phyloP scores from a whole-genome alignment of 2,113 vertebrate species.

The Ciconia maguari region DNA sequence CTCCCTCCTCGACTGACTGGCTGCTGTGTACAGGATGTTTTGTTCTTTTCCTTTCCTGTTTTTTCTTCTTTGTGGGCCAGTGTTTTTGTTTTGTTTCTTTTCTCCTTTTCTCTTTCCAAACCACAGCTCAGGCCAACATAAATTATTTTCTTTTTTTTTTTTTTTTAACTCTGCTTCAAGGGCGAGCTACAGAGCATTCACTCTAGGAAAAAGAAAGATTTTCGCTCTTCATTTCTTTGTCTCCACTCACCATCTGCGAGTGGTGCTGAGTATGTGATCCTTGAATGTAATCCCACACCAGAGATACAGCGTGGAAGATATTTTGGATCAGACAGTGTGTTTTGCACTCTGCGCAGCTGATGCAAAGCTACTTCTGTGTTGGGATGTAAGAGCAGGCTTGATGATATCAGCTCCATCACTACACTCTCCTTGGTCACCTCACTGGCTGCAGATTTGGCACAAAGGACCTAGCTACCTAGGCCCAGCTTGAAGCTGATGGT shows the following conservation, averaged over 20 bases:
- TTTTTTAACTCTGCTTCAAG: neutral
- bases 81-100: constrained; percentile 59
- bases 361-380: neutral
- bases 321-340: neutral
- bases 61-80: constrained; percentile 52
- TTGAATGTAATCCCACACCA: neutral
- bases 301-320: neutral
- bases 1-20: constrained; percentile 39
- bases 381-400: neutral
- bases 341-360: neutral
- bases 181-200: neutral
- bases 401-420: neutral
- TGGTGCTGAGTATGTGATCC: neutral
- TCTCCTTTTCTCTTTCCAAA: constrained; percentile 61
- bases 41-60: constrained; percentile 70
- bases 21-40: constrained; percentile 66
- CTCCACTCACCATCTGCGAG: neutral
- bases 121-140: neutral
- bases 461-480: neutral
- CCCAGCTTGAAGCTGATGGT: neutral
- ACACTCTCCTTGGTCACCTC: neutral
- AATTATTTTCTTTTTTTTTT: neutral
- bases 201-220: neutral
- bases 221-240: neutral
- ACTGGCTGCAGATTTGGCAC: neutral